These are phyloP conservation scores for Oligia fasciuncula DNA, from an alignment of 2,888 invertebrate genomes.

Conservation along the genomic window DNA sequence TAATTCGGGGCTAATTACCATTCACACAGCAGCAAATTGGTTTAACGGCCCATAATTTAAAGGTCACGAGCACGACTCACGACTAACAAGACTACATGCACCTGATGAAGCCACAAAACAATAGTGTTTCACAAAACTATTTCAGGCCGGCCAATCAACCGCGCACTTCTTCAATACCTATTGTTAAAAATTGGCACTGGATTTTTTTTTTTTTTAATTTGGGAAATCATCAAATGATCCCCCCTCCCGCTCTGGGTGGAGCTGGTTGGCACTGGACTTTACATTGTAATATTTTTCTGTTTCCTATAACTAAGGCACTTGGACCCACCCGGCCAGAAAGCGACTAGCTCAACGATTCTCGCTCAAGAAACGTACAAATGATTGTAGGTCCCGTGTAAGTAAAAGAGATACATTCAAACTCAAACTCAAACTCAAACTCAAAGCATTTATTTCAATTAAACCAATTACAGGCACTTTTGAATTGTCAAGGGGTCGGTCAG, in stretches of 20 bases:
- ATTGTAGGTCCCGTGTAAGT: background rate
- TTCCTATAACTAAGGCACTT: background rate
- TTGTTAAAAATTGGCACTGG: slow-evolving; percentile 44
- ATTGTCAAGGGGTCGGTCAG: no score
- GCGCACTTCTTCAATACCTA: slow-evolving; percentile 18
- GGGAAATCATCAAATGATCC: no score
- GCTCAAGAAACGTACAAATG: background rate
- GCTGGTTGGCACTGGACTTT: slow-evolving; percentile 22
- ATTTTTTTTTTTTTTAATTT: background rate
- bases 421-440: no score
- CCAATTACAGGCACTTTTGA: no score
- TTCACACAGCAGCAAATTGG: slow-evolving; percentile 10
- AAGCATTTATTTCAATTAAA: no score
- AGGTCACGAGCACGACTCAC: background rate
- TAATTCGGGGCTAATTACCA: background rate
- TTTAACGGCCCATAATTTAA: background rate
- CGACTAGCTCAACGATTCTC: background rate
- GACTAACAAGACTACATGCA: background rate
- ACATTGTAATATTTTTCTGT: slow-evolving; percentile 42
- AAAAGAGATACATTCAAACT: no score
- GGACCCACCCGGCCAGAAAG: background rate
- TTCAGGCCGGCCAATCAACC: slow-evolving; percentile 1
- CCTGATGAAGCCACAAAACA: slow-evolving; percentile 12
- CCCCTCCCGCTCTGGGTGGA: no score
- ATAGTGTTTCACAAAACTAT: no score